phyloP scores from a whole-genome alignment of 1,140 invertebrate species.

The Temnothorax curvispinosus region DNA sequence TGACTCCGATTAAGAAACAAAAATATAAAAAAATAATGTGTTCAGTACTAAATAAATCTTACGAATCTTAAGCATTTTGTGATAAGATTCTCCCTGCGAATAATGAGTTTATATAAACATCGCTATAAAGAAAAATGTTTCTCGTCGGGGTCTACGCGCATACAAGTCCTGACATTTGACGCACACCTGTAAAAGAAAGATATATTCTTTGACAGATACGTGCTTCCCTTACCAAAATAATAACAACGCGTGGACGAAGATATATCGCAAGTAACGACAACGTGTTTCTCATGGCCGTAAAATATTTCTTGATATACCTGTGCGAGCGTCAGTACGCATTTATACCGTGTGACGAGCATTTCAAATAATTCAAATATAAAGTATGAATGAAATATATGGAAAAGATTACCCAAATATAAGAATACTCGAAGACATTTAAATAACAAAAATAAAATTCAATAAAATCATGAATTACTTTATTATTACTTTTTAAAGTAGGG shows the following conservation, averaged over 20 bases:
- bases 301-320: constrained; percentile 8
- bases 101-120: neutral
- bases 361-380: neutral
- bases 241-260: constrained; percentile 30
- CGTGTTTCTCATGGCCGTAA: constrained; percentile 3
- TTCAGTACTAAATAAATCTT: constrained; percentile 19
- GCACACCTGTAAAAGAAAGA: neutral
- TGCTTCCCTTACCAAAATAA: constrained; percentile 24
- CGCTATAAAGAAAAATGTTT: neutral
- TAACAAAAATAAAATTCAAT: neutral
- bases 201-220: constrained; percentile 6
- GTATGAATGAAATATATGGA: neutral
- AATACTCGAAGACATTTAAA: neutral
- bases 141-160: neutral
- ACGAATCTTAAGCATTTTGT: neutral
- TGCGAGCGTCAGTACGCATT: constrained; percentile 11
- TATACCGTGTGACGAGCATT: neutral
- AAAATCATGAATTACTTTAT: neutral
- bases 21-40: neutral
- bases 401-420: neutral
- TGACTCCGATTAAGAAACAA: neutral
- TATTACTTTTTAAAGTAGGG: neutral
- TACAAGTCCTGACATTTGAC: neutral
- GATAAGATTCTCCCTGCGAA: neutral
- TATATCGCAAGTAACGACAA: constrained; percentile 22